Evolutionary conservation across 2,888 invertebrate species (phyloP), one percentile per base, ranked within the genome.

Genomic region (Aphidoletes aphidimyza): DNA sequence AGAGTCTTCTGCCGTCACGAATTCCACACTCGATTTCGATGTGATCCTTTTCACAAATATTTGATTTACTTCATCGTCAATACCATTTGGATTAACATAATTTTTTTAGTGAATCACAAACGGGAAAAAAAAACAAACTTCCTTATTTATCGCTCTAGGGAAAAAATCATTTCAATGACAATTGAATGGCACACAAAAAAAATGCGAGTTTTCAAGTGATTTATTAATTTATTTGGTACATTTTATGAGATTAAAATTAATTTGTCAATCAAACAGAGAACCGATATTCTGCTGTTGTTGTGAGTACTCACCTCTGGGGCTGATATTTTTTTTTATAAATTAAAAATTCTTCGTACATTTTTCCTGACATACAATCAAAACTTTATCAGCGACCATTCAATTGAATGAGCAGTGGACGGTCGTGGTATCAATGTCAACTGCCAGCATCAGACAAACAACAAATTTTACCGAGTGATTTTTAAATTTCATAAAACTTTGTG

Each of bases 401-500:
- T 11, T 3, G 26, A 54, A 11, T 30, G 1, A 69, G 17, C 5
- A 69, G 30, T 69, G 30, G 22, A 47, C 47, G 14, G 9, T 69
- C 69, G n/a, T n/a, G n/a, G n/a, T 69, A 30, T 69, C 30, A 69
- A 69, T 2, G 2, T 26, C 69, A 69, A 22, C 19, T n/a, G 54
- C 8, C n/a, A 30, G 9, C 34, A 69, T 1, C 69, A 30, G 17
- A 30, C 30, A 69, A 14, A 30, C 34, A 54, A 54, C 2, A 54
- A 22, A 22, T 54, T n/a, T 54, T 54, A n/a, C n/a, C n/a, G n/a
- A n/a, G n/a, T n/a, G n/a, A n/a, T n/a, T n/a, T n/a, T n/a, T n/a
- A n/a, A n/a, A n/a, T n/a, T n/a, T n/a, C n/a, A n/a, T n/a, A n/a
- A 2, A 69, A 69, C 69, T 69, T 69, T 69, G 26, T 69, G 69